phyloP scores from a whole-genome alignment of 2,797 vertebrate genomes.

The Poecilia gillii region DNA sequence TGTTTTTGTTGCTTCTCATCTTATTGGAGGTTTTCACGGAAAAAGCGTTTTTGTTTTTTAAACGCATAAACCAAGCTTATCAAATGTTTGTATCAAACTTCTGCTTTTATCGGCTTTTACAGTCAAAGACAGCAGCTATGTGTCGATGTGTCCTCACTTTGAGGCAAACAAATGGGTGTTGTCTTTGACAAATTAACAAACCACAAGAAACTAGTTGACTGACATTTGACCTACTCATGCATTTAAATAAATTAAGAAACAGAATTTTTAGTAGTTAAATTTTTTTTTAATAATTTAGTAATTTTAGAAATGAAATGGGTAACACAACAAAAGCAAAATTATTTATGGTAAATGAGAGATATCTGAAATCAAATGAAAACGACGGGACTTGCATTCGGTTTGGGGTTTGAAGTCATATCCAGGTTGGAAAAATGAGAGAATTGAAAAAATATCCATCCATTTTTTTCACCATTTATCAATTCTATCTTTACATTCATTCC shows the following conservation, averaged over 20 bases:
- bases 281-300: too few species aligned
- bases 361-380: neutral
- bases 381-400: neutral
- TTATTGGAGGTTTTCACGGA: neutral
- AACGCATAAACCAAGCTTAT: neutral
- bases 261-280: too few species aligned
- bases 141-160: neutral
- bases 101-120: neutral
- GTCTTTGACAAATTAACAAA: neutral
- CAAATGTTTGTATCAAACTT: neutral
- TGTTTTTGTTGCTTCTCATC: neutral
- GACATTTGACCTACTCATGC: neutral
- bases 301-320: neutral
- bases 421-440: neutral
- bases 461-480: neutral
- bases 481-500: neutral
- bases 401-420: neutral
- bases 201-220: neutral
- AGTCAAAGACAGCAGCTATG: neutral
- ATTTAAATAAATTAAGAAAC: neutral
- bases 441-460: neutral
- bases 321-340: neutral
- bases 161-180: neutral
- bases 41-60: neutral
- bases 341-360: slow-evolving; percentile 6